These are phyloP conservation scores for Polymixis flavicincta DNA, from an alignment of 2,888 invertebrate species.

Conservation along the genomic window DNA sequence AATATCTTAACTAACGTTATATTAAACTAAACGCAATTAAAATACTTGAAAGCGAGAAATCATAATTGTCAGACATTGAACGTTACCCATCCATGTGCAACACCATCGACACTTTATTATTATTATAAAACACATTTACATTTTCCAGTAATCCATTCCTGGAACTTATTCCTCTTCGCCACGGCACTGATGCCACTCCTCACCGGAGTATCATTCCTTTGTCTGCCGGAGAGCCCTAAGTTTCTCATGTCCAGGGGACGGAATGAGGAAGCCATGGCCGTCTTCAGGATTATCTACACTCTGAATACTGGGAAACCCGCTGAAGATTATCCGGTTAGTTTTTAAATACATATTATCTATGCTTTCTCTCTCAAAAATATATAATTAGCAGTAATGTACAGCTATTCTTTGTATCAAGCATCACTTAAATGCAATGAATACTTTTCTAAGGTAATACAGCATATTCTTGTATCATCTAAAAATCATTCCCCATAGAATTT, in stretches of 20 bases:
- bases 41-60: no score
- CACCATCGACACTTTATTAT: no score
- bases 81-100: no score
- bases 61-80: no score
- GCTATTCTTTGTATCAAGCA: background rate
- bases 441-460: no score
- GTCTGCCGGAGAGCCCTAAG: slow-evolving; percentile 95
- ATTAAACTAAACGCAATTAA: no score
- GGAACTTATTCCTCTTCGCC: slow-evolving; percentile 91
- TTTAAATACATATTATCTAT: background rate
- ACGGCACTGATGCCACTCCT: slow-evolving; percentile 92
- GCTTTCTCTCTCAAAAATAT: background rate
- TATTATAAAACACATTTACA: no score
- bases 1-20: no score
- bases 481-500: no score
- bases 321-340: slow-evolving; percentile 92
- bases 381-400: background rate
- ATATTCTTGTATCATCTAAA: no score
- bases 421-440: no score
- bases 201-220: slow-evolving; percentile 91
- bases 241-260: slow-evolving; percentile 93
- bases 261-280: slow-evolving; percentile 92
- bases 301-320: slow-evolving; percentile 92
- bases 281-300: slow-evolving; percentile 92
- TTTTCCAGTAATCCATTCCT: slow-evolving; percentile 84